Conservation (phyloP, 2,888 invertebrate genomes). For the Criorhina ranunculi region DNA sequence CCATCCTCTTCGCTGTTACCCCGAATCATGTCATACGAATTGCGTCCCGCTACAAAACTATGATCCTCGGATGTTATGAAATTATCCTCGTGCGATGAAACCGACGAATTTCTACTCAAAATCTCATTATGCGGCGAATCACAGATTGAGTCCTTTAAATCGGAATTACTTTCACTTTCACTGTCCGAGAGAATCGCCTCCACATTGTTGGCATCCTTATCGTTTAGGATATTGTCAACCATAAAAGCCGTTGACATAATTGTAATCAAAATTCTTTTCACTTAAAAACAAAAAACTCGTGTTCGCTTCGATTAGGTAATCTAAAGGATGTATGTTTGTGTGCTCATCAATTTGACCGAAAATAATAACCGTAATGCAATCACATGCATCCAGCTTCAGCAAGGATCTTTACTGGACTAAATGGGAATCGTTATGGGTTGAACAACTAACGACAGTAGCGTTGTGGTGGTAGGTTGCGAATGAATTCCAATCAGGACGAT, state of each 20-base stretch:
- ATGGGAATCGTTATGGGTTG: conserved; percentile 63
- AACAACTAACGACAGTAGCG: conserved; percentile 54
- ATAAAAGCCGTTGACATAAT: conserved; percentile 84
- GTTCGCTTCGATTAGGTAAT: conserved; percentile 3
- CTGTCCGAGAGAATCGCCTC: conserved; percentile 78
- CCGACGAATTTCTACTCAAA: conserved; percentile 80
- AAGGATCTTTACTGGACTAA: conserved; percentile 73
- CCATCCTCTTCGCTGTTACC: conserved; percentile 68
- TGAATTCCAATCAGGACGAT: conserved; percentile 68
- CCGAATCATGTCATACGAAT: conserved; percentile 66
- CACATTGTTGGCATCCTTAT: conserved; percentile 79
- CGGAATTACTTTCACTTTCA: conserved; percentile 79
- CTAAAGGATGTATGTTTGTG: neutral
- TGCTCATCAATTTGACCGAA: conserved; percentile 51
- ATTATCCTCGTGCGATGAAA: conserved; percentile 79
- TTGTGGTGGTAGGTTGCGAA: conserved; percentile 64
- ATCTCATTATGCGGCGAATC: conserved; percentile 80
- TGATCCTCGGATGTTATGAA: conserved; percentile 67
- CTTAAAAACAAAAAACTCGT: conserved; percentile 18
- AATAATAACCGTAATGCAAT: conserved; percentile 52
- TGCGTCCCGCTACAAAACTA: conserved; percentile 68
- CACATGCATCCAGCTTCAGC: conserved; percentile 61
- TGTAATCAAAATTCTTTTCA: conserved; percentile 15
- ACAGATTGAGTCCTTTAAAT: conserved; percentile 80
- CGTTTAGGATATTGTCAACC: conserved; percentile 83